Base-by-base conservation (phyloP, 2,888 invertebrate genomes). In the Candidula unifasciata region DNA sequence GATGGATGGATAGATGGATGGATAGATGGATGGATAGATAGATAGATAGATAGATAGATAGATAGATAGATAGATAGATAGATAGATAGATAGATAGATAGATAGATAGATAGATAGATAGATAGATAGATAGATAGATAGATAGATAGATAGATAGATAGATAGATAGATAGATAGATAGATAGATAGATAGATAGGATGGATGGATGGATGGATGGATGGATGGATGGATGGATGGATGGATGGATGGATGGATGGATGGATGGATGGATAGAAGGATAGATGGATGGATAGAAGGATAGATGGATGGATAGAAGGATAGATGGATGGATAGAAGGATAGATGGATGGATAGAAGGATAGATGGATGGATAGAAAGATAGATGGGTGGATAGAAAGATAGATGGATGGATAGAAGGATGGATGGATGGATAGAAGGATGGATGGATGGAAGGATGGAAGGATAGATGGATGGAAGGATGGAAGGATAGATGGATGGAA, bases 21-120 rank as follows among this genome's bases (percentile, higher is more conserved):
- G 79, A 64, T 54, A 79, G n/a, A 64, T 1, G 68, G 64, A 78
- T 24, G 78, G 57, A 83, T 5, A 57, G 69, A 68, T 57, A 30
- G 27, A 35, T 30, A n/a, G 5, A 64, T n/a, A n/a, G 33, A 52
- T 60, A 64, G 24, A 79, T 18, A 79, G 79, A 64, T 54, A 79
- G n/a, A 64, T 60, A 79, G 54, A 54, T 52, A 76, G 27, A 16
- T 54, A 76, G 54, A 54, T 52, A 76, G 76, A 54, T 57, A 76
- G n/a, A 57, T 76, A 76, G 54, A 76, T 52, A 76, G 54, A 76
- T 24, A 6, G 60, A 18, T 24, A 60, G 60, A 60, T 60, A 60
- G 60, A 60, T 60, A 60, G 60, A 60, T 60, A 60, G 60, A 60
- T 60, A 60, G 60, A 60, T 60, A 60, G 60, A 60, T 60, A 60